Conservation (phyloP, 2,888 invertebrate genomes). For the Nebria salina region DNA sequence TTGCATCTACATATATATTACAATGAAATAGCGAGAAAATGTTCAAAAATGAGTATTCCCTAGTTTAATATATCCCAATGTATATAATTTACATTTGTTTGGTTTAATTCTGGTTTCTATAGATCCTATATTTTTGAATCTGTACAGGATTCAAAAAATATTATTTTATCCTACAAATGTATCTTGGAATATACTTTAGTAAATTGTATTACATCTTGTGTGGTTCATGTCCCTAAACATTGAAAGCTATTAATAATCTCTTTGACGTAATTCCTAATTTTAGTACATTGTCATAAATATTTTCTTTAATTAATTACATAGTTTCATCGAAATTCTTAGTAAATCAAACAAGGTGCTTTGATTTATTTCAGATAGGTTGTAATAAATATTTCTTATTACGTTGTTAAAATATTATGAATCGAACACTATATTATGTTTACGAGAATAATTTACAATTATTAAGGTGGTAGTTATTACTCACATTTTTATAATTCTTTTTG, state of each 20-base stretch:
- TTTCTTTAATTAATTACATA: constrained; percentile 28
- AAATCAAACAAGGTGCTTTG: constrained; percentile 19
- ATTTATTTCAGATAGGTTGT: constrained; percentile 12
- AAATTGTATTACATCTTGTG: constrained; percentile 22
- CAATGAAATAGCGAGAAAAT: no score
- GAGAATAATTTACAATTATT: constrained; percentile 13
- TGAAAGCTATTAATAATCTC: constrained; percentile 28
- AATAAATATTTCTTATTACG: constrained; percentile 20
- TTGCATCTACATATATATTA: no score
- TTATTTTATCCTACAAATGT: neutral
- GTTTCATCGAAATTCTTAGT: constrained; percentile 22
- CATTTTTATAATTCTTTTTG: neutral
- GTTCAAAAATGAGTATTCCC: no score
- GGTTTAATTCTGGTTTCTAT: no score
- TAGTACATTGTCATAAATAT: constrained; percentile 30
- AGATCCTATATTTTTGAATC: no score
- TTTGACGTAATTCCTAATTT: constrained; percentile 25
- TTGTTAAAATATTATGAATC: constrained; percentile 30
- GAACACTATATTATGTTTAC: constrained; percentile 9
- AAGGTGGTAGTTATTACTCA: neutral
- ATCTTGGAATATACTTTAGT: neutral
- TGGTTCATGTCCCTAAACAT: constrained; percentile 22
- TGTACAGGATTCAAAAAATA: no score
- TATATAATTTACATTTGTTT: no score
- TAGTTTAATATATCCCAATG: no score